Conservation (phyloP, 1,140 invertebrate genomes). For the Drosophila trapezifrons region DNA sequence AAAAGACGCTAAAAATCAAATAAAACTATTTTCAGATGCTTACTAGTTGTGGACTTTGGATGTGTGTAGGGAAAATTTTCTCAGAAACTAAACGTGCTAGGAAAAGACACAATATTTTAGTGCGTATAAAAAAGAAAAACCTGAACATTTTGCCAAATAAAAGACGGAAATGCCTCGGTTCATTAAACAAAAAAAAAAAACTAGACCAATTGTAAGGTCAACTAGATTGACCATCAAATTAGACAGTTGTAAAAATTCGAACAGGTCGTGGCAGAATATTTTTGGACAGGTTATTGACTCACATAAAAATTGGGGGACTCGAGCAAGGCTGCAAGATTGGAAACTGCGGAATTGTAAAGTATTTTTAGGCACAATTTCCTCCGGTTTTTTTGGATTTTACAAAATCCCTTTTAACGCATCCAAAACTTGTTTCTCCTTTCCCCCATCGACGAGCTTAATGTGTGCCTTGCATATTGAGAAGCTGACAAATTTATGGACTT, state of each 20-base stretch:
- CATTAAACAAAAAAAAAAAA: constrained; percentile 15
- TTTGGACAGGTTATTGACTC: constrained; percentile 50
- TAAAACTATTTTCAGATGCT: constrained; percentile 38
- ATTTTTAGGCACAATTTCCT: constrained; percentile 33
- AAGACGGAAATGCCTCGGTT: constrained; percentile 54
- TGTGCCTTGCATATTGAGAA: constrained; percentile 60
- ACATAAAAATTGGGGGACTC: constrained; percentile 15
- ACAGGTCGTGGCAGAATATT: constrained; percentile 32
- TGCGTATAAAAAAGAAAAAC: constrained; percentile 23
- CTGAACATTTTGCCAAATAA: constrained; percentile 33
- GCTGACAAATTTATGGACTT: constrained; percentile 57
- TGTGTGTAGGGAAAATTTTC: constrained; percentile 20
- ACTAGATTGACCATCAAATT: constrained; percentile 36
- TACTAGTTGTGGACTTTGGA: constrained; percentile 37
- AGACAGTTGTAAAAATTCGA: constrained; percentile 19
- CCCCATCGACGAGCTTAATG: constrained; percentile 31
- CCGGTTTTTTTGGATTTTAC: background rate
- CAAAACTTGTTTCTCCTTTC: constrained; percentile 60
- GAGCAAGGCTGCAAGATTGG: constrained; percentile 25
- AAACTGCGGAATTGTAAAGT: constrained; percentile 39
- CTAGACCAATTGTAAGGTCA: constrained; percentile 53
- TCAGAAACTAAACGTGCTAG: background rate
- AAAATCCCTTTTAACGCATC: constrained; percentile 3
- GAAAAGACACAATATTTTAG: constrained; percentile 2
- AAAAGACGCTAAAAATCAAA: background rate